Evolutionary conservation across 1,140 invertebrate species (phyloP).

Genomic region (Octopus bimaculoides): DNA sequence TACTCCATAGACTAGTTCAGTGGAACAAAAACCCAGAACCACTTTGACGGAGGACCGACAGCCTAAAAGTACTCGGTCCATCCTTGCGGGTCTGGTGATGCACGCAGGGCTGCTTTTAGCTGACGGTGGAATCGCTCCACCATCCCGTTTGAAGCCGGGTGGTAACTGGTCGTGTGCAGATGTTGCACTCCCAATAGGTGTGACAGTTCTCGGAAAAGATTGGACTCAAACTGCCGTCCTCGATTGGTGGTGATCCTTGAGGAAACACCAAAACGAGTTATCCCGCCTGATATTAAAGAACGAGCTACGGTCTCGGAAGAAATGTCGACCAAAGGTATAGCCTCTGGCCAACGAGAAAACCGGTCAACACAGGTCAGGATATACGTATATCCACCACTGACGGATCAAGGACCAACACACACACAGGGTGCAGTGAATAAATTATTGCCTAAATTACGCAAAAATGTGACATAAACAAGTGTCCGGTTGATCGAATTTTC

Average conservation of each 20-base stretch:
- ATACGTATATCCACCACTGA: not conserved
- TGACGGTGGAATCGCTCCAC: not conserved
- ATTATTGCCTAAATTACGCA: no score
- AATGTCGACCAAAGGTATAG: not conserved
- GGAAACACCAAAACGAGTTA: not conserved
- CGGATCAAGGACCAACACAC: not conserved
- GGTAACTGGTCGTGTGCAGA: no score
- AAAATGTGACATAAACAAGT: no score
- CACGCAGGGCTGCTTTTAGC: not conserved
- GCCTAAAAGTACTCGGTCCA: not conserved
- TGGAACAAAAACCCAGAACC: not conserved
- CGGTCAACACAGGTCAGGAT: not conserved
- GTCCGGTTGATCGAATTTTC: not conserved
- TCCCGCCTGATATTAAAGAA: not conserved
- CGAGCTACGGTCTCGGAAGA: not conserved
- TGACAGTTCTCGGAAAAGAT: not conserved
- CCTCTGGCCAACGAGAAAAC: not conserved
- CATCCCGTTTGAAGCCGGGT: not conserved
- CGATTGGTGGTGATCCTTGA: not conserved
- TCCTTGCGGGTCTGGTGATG: not conserved
- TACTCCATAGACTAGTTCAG: not conserved
- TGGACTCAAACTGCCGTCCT: not conserved
- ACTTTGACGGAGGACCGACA: not conserved
- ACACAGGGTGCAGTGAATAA: rapidly evolving
- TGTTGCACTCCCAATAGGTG: not conserved